These are phyloP conservation scores for Sinopyrophorus schimmeli DNA, from an alignment of 2,888 invertebrate genomes.

Conservation along the genomic window DNA sequence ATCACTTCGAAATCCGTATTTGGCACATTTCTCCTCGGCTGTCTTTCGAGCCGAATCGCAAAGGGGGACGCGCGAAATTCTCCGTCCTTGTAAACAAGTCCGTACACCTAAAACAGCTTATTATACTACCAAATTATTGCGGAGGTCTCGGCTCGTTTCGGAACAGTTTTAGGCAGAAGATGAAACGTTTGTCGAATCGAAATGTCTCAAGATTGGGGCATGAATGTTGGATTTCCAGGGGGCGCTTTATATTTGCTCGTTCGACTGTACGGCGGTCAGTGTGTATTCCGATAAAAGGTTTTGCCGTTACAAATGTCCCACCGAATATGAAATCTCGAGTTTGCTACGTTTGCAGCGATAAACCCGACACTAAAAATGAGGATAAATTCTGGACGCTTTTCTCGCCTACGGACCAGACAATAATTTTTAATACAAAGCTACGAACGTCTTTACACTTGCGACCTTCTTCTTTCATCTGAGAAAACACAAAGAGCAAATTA, in stretches of 20 bases:
- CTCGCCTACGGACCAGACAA: slow-evolving; percentile 35
- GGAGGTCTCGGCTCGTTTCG: slow-evolving; percentile 19
- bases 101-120: slow-evolving; percentile 38
- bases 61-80: slow-evolving; percentile 13
- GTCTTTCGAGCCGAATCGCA: slow-evolving; percentile 12
- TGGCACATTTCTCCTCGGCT: slow-evolving; percentile 16
- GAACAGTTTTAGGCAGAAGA: slow-evolving; percentile 23
- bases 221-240: slow-evolving; percentile 31
- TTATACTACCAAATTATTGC: slow-evolving; percentile 45
- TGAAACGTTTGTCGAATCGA: slow-evolving; percentile 22
- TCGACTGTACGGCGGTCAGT: slow-evolving; percentile 44
- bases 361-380: slow-evolving; percentile 50
- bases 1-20: slow-evolving; percentile 26
- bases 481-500: slow-evolving; percentile 9
- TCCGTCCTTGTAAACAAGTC: slow-evolving; percentile 37
- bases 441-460: slow-evolving; percentile 16
- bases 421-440: slow-evolving; percentile 32
- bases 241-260: slow-evolving; percentile 38
- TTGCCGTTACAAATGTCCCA: slow-evolving; percentile 47
- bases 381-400: slow-evolving; percentile 47
- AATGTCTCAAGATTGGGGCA: slow-evolving; percentile 18
- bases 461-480: slow-evolving; percentile 10
- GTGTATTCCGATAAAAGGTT: slow-evolving; percentile 48
- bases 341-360: slow-evolving; percentile 47
- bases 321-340: slow-evolving; percentile 43